phyloP scores from a whole-genome alignment of 2,113 vertebrate species.

The Brachyistius frenatus region DNA sequence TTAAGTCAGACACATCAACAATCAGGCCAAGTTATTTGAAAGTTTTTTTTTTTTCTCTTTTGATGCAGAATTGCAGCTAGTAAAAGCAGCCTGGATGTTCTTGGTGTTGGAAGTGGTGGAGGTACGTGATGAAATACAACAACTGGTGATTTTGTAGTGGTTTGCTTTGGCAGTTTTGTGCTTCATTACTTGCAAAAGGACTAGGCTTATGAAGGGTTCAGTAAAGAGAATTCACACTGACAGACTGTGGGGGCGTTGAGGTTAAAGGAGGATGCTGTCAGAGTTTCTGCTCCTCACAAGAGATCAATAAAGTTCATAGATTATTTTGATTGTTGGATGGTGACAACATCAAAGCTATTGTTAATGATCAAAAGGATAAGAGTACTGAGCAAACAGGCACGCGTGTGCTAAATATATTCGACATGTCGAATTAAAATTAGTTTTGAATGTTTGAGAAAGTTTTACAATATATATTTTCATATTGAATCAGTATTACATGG shows the following conservation, averaged over 20 bases:
- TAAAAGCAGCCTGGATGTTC: constrained; percentile 86
- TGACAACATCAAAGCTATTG: neutral
- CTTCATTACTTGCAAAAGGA: neutral
- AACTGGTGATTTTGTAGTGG: neutral
- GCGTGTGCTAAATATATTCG: neutral
- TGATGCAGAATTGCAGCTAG: constrained; percentile 83
- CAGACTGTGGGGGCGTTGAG: no score
- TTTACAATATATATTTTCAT: neutral
- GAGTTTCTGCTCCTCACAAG: neutral
- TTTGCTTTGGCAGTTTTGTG: neutral
- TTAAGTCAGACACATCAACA: no score
- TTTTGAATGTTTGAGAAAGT: neutral
- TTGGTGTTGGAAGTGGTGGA: constrained; percentile 89
- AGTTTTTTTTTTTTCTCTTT: neutral
- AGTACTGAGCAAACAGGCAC: neutral
- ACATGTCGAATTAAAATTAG: neutral
- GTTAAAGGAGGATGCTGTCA: neutral
- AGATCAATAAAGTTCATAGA: neutral
- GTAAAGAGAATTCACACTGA: neutral
- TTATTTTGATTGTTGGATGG: neutral
- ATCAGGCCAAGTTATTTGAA: no score
- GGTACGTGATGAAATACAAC: constrained; percentile 78
- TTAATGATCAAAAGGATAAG: neutral
- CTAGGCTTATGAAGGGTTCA: neutral
- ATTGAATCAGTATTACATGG: neutral